These are phyloP conservation scores for Ferdinandea cuprea DNA, from an alignment of 2,888 invertebrate genomes.

Conservation along the genomic window DNA sequence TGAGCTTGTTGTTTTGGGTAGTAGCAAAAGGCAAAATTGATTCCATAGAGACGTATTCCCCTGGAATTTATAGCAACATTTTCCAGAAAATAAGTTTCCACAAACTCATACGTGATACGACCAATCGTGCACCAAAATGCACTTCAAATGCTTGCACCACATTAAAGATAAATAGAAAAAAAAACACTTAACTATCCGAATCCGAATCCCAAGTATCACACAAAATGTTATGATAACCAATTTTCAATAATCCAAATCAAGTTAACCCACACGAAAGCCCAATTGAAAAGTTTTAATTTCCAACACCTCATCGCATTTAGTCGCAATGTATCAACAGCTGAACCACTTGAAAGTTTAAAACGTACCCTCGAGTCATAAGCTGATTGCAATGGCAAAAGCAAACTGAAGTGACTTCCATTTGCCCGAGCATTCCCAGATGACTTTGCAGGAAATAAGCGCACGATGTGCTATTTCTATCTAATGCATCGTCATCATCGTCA, in stretches of 20 bases:
- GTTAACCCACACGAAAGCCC: slow-evolving; percentile 3
- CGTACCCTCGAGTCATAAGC: not conserved
- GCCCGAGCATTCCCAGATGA: slow-evolving; percentile 67
- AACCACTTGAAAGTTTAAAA: slow-evolving; percentile 19
- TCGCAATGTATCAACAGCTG: slow-evolving; percentile 22
- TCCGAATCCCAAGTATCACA: not conserved
- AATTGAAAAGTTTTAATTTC: slow-evolving; percentile 20
- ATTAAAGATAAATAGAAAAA: too few relatives aligned
- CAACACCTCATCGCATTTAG: slow-evolving; percentile 28
- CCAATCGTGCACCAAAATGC: too few relatives aligned
- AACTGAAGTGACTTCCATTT: slow-evolving; percentile 54
- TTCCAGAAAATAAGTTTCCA: too few relatives aligned
- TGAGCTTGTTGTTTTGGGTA: too few relatives aligned
- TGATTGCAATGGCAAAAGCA: slow-evolving; percentile 1
- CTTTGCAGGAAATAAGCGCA: slow-evolving; percentile 69
- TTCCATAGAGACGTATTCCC: too few relatives aligned
- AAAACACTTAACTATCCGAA: not conserved
- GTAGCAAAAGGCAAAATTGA: too few relatives aligned
- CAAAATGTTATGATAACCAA: not conserved
- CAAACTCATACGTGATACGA: too few relatives aligned
- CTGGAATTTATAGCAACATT: too few relatives aligned
- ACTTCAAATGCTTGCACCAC: too few relatives aligned
- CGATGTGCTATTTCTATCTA: slow-evolving; percentile 67
- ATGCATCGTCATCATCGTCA: slow-evolving; percentile 74
- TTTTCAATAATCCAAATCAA: slow-evolving; percentile 27